Base-by-base conservation (phyloP, 2,797 vertebrate species). In the Rhabdophis nuchalis region DNA sequence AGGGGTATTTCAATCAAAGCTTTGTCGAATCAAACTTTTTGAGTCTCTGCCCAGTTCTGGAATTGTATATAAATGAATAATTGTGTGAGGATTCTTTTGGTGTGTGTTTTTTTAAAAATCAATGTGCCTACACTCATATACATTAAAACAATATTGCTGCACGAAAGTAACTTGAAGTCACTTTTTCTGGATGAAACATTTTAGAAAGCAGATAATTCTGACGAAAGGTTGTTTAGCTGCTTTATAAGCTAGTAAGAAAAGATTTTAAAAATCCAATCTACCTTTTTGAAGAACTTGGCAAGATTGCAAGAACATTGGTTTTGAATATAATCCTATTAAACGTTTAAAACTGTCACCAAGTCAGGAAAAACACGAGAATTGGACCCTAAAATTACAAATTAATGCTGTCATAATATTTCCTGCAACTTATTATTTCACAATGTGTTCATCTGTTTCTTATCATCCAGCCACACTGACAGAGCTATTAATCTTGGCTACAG, bases 401-500 rank as follows among this genome's bases (percentile, higher is more conserved):
- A 89, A 32, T 2, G 89, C 93, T 46, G 85, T 85, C 91, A 94
- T 86, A 93, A 27, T 23, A 52, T 91, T 95, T 92, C 93, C 64
- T 85, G 27, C 23, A 1, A 0, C 5, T 89, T 82, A 16, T 94
- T 92, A 14, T 93, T 92, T 88, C 82, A 93, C 93, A 72, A 25
- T 0, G 0, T 27, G 54, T 14, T 92, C 94, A 90, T 60, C 94
- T 94, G 85, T 89, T 95, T 93, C 0, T 2, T 89, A 91, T 93
- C 95, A 92, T 77, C 89, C 20, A 94, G 56, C 32, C 2, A 29
- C 3, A 1, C 60, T 93, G 93, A 96, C 94, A 64, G 85, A 0
- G 0, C 95, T 95, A 95, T 96, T 96, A 89, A 96, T 94, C 82
- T 95, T 93, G 85, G 64, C 61, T 93, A 29, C 61, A 95, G 86